phyloP scores from a whole-genome alignment of 2,888 invertebrate genomes.

The Rhorus exstirpatorius region DNA sequence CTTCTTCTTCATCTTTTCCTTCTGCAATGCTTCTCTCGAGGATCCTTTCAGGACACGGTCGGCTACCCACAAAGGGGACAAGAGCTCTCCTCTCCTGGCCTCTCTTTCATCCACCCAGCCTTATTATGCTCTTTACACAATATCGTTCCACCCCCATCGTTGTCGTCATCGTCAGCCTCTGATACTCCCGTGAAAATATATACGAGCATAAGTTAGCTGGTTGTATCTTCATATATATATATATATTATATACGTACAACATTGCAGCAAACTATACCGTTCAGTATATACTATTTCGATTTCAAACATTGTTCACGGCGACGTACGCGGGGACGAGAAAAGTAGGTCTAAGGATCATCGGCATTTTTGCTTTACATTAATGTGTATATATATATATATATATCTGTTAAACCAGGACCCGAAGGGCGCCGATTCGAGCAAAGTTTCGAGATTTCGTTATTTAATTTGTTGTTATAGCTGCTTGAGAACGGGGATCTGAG shows the following conservation, averaged over 20 bases:
- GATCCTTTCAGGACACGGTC: slow-evolving; percentile 85
- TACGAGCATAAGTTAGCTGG: slow-evolving; percentile 41
- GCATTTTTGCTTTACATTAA: slow-evolving; percentile 13
- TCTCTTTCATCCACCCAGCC: slow-evolving; percentile 74
- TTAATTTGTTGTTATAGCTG: slow-evolving; percentile 86
- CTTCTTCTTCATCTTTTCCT: no score
- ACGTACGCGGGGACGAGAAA: slow-evolving; percentile 36
- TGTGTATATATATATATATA: neutral
- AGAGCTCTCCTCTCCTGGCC: slow-evolving; percentile 62
- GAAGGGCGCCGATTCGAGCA: slow-evolving; percentile 51
- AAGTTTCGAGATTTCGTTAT: slow-evolving; percentile 71
- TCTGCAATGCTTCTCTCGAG: slow-evolving; percentile 64
- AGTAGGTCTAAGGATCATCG: slow-evolving; percentile 41
- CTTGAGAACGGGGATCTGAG: slow-evolving; percentile 77
- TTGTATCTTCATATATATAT: slow-evolving; percentile 16
- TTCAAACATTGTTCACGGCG: slow-evolving; percentile 46
- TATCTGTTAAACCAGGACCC: neutral
- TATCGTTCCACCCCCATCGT: slow-evolving; percentile 80
- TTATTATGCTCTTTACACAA: slow-evolving; percentile 85
- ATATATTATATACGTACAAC: slow-evolving; percentile 13
- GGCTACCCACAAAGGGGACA: slow-evolving; percentile 84
- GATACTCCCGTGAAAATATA: slow-evolving; percentile 61
- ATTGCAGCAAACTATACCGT: slow-evolving; percentile 32
- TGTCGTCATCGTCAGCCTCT: slow-evolving; percentile 61
- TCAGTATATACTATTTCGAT: slow-evolving; percentile 46